Percentiles rank a stretch among this genome's conserved stretches.
Conservation (phyloP, 2,888 invertebrate species). For the Eristalis intricaria region DNA sequence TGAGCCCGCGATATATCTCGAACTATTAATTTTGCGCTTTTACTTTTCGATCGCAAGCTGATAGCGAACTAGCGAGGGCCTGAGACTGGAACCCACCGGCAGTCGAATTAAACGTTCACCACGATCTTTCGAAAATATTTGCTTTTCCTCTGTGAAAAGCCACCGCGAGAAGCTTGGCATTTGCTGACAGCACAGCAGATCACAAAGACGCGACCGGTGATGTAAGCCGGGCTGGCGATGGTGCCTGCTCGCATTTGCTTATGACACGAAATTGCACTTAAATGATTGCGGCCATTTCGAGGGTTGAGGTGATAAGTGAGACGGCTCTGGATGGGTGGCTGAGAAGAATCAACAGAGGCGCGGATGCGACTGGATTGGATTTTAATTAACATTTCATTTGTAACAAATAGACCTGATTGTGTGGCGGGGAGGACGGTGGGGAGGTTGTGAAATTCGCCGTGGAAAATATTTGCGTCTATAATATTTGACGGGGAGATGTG, state of each 20-base stretch:
- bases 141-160: constrained; percentile 44
- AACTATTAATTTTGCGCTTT: constrained; percentile 68
- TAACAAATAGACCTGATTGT: constrained; percentile 20
- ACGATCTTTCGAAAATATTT: constrained; percentile 47
- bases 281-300: constrained; percentile 57
- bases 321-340: not conserved
- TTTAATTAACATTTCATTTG: constrained; percentile 60
- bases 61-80: constrained; percentile 51
- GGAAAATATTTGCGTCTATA: constrained; percentile 19
- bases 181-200: constrained; percentile 24
- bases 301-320: constrained; percentile 43
- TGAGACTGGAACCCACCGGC: constrained; percentile 56
- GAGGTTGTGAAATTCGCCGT: constrained; percentile 17
- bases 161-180: constrained; percentile 25
- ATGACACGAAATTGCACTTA: constrained; percentile 70
- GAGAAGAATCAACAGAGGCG: constrained; percentile 37
- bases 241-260: constrained; percentile 60
- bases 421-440: not conserved
- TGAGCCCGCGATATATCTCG: constrained; percentile 25
- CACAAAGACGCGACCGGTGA: constrained; percentile 24
- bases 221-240: constrained; percentile 22
- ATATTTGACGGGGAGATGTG: constrained; percentile 8
- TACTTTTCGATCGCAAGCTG: constrained; percentile 67
- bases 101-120: constrained; percentile 57
- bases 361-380: constrained; percentile 26